Conservation (phyloP, 2,113 vertebrate species). For the Rhynchopsitta pachyrhyncha region DNA sequence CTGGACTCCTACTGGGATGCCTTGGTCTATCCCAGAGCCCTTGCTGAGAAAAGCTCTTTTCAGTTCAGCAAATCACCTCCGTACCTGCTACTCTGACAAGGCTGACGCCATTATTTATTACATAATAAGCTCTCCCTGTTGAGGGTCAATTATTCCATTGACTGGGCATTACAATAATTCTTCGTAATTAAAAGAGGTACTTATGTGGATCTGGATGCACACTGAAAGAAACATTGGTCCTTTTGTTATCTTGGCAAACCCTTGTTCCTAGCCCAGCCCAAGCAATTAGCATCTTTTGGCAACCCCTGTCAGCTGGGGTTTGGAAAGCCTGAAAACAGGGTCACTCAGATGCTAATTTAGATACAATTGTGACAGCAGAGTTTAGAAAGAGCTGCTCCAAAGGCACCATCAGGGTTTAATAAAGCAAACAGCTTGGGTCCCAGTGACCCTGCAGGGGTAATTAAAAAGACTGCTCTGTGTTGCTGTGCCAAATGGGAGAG, state of each 20-base stretch:
- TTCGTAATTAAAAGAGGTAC: constrained; percentile 82
- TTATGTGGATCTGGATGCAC: constrained; percentile 76
- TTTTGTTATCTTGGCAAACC: constrained; percentile 79
- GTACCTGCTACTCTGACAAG: constrained; percentile 72
- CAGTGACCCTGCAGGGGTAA: constrained; percentile 79
- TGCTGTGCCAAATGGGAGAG: constrained; percentile 73
- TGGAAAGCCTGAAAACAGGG: constrained; percentile 69
- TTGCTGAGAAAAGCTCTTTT: constrained; percentile 76
- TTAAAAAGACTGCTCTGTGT: constrained; percentile 77
- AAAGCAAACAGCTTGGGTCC: constrained; percentile 82
- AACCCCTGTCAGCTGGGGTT: constrained; percentile 80
- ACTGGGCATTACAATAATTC: constrained; percentile 82
- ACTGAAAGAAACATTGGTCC: constrained; percentile 83
- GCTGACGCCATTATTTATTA: constrained; percentile 73
- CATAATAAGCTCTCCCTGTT: constrained; percentile 70
- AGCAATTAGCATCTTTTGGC: constrained; percentile 84
- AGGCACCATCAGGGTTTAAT: constrained; percentile 80
- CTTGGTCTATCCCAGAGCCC: constrained; percentile 61
- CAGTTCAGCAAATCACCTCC: constrained; percentile 55
- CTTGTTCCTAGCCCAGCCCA: constrained; percentile 74
- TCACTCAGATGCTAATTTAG: constrained; percentile 87
- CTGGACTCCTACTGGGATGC: constrained; percentile 66
- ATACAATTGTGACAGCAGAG: constrained; percentile 83
- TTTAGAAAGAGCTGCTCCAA: constrained; percentile 68
- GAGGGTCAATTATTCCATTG: constrained; percentile 83